Conservation (phyloP, 2,888 invertebrate species). For the Ochlodes sylvanus region DNA sequence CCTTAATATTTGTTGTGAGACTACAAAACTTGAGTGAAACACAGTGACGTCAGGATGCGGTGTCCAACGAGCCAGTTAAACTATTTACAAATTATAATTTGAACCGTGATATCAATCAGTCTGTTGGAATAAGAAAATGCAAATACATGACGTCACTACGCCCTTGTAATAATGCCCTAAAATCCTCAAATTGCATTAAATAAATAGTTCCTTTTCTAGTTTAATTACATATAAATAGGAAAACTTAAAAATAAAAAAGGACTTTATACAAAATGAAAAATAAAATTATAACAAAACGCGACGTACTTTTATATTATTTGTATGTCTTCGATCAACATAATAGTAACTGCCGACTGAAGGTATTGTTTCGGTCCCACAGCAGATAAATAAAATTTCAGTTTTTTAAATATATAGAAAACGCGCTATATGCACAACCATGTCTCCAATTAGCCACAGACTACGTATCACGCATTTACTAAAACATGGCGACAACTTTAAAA, state of each 20-base stretch:
- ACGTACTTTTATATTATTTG: neutral
- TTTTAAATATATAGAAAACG: slow-evolving; percentile 40
- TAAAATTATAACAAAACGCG: slow-evolving; percentile 53
- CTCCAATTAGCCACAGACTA: slow-evolving; percentile 66
- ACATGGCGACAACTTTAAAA: neutral
- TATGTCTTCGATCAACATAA: slow-evolving; percentile 6
- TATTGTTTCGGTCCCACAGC: slow-evolving; percentile 62
- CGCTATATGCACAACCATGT: slow-evolving; percentile 71
- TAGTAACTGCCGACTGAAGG: slow-evolving; percentile 44
- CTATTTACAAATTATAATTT: slow-evolving; percentile 18
- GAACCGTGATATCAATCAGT: slow-evolving; percentile 10
- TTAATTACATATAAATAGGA: slow-evolving; percentile 78
- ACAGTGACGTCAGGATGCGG: slow-evolving; percentile 44
- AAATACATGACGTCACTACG: slow-evolving; percentile 62
- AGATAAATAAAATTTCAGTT: slow-evolving; percentile 25
- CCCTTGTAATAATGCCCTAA: slow-evolving; percentile 58
- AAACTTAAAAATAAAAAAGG: slow-evolving; percentile 68
- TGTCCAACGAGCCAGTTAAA: neutral
- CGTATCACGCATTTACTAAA: slow-evolving; percentile 55
- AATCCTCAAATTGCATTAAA: slow-evolving; percentile 66
- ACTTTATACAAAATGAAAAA: slow-evolving; percentile 77
- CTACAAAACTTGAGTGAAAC: slow-evolving; percentile 62
- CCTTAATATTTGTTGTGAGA: slow-evolving; percentile 85
- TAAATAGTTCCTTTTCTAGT: slow-evolving; percentile 77
- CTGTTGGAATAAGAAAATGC: slow-evolving; percentile 36